These are phyloP conservation scores for Papilio glaucus DNA, from an alignment of 1,140 invertebrate genomes.

Conservation along the genomic window DNA sequence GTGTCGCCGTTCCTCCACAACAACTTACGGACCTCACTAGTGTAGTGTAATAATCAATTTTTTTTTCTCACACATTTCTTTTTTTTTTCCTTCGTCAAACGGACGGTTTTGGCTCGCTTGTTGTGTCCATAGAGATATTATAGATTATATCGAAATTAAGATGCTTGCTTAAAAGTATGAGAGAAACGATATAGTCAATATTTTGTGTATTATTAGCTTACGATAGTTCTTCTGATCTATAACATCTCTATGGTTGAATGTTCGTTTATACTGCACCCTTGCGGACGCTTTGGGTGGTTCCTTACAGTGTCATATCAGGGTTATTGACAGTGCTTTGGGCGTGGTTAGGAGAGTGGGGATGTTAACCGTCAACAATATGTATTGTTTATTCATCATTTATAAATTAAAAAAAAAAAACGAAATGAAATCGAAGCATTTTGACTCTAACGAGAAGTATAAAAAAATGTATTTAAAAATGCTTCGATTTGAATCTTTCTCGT, in stretches of 20 bases:
- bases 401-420: background rate
- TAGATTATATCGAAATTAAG: constrained; percentile 18
- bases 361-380: background rate
- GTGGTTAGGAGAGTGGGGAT: constrained; percentile 20
- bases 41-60: constrained; percentile 68
- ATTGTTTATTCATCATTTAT: background rate
- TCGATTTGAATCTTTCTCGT: background rate
- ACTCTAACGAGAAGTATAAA: background rate
- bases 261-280: constrained; percentile 13
- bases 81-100: constrained; percentile 38
- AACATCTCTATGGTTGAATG: constrained; percentile 27
- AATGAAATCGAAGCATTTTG: constrained; percentile 1
- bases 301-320: constrained; percentile 5
- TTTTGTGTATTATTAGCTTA: constrained; percentile 29
- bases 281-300: constrained; percentile 7
- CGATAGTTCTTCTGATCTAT: constrained; percentile 6
- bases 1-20: constrained; percentile 79
- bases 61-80: constrained; percentile 44
- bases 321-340: constrained; percentile 6
- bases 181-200: constrained; percentile 29
- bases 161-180: constrained; percentile 16
- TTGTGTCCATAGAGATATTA: constrained; percentile 27
- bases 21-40: constrained; percentile 78
- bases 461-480: background rate
- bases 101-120: constrained; percentile 50